Conservation (phyloP, 2,113 vertebrate species). For the Bucco capensis region DNA sequence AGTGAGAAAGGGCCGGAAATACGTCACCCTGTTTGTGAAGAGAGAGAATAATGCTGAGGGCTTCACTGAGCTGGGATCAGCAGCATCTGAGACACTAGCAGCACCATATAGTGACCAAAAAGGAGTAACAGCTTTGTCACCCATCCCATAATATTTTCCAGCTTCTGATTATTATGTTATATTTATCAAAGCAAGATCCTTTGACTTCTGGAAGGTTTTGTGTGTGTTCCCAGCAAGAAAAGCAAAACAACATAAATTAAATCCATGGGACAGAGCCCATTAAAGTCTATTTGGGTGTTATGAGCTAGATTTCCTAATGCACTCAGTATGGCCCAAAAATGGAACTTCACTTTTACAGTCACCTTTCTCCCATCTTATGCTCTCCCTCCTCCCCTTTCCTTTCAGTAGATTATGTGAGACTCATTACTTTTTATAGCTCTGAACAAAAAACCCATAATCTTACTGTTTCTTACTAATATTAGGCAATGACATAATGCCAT, state of each 20-base stretch:
- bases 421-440: slow-evolving; percentile 78
- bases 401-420: slow-evolving; percentile 76
- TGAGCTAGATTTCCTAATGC: slow-evolving; percentile 53
- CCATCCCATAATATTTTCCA: slow-evolving; percentile 30
- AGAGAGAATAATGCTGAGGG: background rate
- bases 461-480: slow-evolving; percentile 78
- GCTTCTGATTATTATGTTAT: slow-evolving; percentile 41
- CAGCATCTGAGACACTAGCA: background rate
- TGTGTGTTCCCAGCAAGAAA: slow-evolving; percentile 47
- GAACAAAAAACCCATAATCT: slow-evolving; percentile 73
- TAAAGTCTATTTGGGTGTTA: slow-evolving; percentile 54
- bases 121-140: slow-evolving; percentile 10
- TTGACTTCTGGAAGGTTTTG: slow-evolving; percentile 51
- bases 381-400: slow-evolving; percentile 32
- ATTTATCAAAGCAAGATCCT: slow-evolving; percentile 33
- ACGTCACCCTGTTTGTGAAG: background rate
- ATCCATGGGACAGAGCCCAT: slow-evolving; percentile 23
- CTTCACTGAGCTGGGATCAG: background rate
- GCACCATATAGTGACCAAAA: background rate
- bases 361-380: slow-evolving; percentile 38
- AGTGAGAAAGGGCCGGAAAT: background rate
- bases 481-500: slow-evolving; percentile 81
- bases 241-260: slow-evolving; percentile 40
- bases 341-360: slow-evolving; percentile 62
- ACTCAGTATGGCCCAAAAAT: slow-evolving; percentile 62